Conservation (phyloP, 2,113 vertebrate genomes). For the Thalassoma bifasciatum region DNA sequence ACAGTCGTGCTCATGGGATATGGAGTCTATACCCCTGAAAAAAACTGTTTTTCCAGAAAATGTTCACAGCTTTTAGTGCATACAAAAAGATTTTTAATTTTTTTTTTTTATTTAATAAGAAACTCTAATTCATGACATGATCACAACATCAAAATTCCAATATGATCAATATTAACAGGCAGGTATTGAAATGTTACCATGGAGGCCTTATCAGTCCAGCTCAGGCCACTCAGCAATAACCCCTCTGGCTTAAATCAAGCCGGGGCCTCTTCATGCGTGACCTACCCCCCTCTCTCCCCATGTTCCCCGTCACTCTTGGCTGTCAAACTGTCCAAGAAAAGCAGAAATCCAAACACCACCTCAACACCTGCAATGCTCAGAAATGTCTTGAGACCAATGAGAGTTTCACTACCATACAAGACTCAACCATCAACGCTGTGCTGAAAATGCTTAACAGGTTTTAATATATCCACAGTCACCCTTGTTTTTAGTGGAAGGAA, state of each 20-base stretch:
- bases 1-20: no score
- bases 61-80: no score
- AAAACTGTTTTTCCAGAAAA: no score
- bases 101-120: not conserved
- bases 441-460: not conserved
- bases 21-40: no score
- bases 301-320: constrained; percentile 49
- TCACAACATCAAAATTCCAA: not conserved
- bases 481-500: not conserved
- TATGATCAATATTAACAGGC: constrained; percentile 4
- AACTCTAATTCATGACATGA: not conserved
- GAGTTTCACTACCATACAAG: not conserved
- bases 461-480: not conserved
- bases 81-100: no score
- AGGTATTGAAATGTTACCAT: constrained; percentile 12
- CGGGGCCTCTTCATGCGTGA: constrained; percentile 27
- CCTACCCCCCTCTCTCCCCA: constrained; percentile 3
- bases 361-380: not conserved
- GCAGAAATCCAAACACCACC: constrained; percentile 17
- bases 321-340: constrained; percentile 49
- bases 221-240: constrained; percentile 8
- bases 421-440: not conserved
- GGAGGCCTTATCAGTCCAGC: not conserved
- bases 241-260: constrained; percentile 26
- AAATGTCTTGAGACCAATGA: not conserved